Conservation (phyloP, 2,888 invertebrate species). For the Sceliomorpha sp. region DNA sequence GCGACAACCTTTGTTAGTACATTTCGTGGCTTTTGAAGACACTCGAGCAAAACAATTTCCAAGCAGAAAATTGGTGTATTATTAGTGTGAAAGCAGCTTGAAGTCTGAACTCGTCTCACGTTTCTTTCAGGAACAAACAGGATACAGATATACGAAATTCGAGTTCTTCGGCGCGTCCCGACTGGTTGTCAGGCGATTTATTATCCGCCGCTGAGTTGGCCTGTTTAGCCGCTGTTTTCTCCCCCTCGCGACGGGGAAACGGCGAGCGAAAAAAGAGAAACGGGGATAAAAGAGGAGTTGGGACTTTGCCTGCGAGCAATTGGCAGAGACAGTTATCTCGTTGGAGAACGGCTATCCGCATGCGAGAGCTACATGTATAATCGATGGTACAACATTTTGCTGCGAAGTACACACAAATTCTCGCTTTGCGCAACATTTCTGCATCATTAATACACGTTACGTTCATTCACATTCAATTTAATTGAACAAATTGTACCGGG, state of each 20-base stretch:
- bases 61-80: constrained; percentile 66
- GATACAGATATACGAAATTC: constrained; percentile 66
- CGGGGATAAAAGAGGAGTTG: constrained; percentile 25
- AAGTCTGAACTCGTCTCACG: constrained; percentile 43
- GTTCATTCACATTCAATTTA: constrained; percentile 38
- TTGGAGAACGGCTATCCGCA: constrained; percentile 27
- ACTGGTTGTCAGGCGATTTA: constrained; percentile 50
- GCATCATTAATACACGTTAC: constrained; percentile 26
- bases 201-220: constrained; percentile 55
- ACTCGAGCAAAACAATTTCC: constrained; percentile 9
- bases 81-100: constrained; percentile 62
- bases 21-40: constrained; percentile 6
- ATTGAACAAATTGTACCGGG: constrained; percentile 36
- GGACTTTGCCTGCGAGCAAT: constrained; percentile 54
- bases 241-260: constrained; percentile 56
- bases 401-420: constrained; percentile 34
- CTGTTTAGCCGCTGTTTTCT: constrained; percentile 68
- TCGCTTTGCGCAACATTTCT: constrained; percentile 41
- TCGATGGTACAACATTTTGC: constrained; percentile 30
- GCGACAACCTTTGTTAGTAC: constrained; percentile 7
- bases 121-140: constrained; percentile 67
- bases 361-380: constrained; percentile 22
- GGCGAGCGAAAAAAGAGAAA: constrained; percentile 43
- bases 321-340: constrained; percentile 57
- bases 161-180: constrained; percentile 35